These are phyloP conservation scores for Calameuta idolon DNA, from an alignment of 2,888 invertebrate genomes.

Conservation along the genomic window DNA sequence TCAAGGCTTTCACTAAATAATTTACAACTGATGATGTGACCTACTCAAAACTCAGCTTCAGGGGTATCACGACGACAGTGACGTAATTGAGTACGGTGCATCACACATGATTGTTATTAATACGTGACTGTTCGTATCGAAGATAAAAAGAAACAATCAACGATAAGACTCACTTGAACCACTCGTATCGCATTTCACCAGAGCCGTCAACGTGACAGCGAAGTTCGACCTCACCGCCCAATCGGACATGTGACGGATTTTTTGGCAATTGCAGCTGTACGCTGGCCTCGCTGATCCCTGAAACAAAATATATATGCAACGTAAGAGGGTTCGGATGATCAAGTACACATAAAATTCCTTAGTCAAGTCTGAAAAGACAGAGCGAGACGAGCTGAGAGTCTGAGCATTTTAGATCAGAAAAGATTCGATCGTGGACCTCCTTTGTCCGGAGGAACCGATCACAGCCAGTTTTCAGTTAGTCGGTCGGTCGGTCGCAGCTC, in stretches of 20 bases:
- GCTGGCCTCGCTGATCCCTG: conserved; percentile 74
- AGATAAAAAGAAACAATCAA: not conserved
- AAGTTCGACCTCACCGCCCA: conserved; percentile 71
- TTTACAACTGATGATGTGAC: not conserved
- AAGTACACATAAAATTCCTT: conserved; percentile 15
- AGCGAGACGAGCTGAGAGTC: not conserved
- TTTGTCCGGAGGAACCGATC: not conserved
- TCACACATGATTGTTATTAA: not conserved
- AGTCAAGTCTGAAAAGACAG: not conserved
- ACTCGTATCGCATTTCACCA: conserved; percentile 75
- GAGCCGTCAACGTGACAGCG: conserved; percentile 77
- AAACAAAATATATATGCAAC: conserved; percentile 27
- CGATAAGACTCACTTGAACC: conserved; percentile 72
- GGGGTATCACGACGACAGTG: not conserved
- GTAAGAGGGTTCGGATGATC: conserved; percentile 8
- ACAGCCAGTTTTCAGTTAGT: not conserved
- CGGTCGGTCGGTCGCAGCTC: not conserved
- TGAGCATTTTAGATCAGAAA: conserved; percentile 12
- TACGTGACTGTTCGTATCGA: not conserved
- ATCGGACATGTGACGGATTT: conserved; percentile 67
- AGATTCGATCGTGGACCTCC: conserved; percentile 14
- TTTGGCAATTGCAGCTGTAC: conserved; percentile 73
- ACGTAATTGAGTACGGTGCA: not conserved
- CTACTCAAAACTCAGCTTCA: not conserved
- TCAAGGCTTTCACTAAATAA: not conserved